Conservation (phyloP, 2,113 vertebrate species). For the Dascyllus trimaculatus region DNA sequence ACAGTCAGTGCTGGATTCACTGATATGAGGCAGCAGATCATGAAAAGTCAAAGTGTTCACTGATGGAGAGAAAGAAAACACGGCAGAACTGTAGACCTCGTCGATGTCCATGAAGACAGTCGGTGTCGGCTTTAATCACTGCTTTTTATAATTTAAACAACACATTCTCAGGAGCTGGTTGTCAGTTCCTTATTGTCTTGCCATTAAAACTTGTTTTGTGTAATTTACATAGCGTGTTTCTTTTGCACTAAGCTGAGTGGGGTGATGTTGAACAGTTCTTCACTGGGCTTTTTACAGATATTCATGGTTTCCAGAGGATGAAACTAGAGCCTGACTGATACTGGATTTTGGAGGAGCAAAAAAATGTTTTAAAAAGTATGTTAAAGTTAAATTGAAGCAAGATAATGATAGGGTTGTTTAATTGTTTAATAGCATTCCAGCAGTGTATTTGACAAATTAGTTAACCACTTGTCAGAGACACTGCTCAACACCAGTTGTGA, state of each 20-base stretch:
- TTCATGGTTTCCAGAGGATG: no score
- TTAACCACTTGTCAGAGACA: no score
- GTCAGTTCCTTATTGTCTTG: slow-evolving; percentile 36
- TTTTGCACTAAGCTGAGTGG: not conserved
- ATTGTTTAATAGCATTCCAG: no score
- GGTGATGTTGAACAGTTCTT: no score
- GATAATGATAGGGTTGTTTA: no score
- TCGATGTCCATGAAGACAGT: slow-evolving; percentile 2
- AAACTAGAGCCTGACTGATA: no score
- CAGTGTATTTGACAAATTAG: no score
- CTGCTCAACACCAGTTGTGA: no score
- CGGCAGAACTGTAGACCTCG: not conserved
- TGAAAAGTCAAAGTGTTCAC: not conserved
- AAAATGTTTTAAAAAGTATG: no score
- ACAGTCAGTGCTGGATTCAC: slow-evolving; percentile 60
- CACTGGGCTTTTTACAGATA: no score
- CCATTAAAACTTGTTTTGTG: slow-evolving; percentile 70
- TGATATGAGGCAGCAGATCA: slow-evolving; percentile 19
- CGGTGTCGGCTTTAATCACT: slow-evolving; percentile 36
- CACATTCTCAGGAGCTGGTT: slow-evolving; percentile 46
- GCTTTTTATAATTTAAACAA: slow-evolving; percentile 51
- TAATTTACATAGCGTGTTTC: slow-evolving; percentile 21
- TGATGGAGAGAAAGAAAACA: not conserved
- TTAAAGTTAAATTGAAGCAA: no score
- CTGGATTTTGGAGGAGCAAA: no score